Evolutionary conservation across 2,888 invertebrate species (phyloP).

Genomic region (Agrotis clavis): DNA sequence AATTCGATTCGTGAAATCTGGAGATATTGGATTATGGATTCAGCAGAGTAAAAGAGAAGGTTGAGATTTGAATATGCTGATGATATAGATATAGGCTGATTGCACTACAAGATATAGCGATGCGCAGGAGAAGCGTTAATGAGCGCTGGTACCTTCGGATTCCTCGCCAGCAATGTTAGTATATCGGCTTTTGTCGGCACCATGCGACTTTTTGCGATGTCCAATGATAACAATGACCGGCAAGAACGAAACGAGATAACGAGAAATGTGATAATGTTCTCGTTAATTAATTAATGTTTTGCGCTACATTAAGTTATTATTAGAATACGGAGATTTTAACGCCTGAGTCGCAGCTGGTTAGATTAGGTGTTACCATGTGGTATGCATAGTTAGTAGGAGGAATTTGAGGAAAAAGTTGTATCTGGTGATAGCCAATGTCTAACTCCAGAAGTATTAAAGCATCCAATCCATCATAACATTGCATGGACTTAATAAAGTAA

Average conservation of each 20-base stretch:
- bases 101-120: constrained; percentile 64
- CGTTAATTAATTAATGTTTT: constrained; percentile 69
- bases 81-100: constrained; percentile 69
- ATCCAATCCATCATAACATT: neutral
- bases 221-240: constrained; percentile 88
- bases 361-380: constrained; percentile 18
- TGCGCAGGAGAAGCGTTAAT: constrained; percentile 87
- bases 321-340: constrained; percentile 64
- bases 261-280: constrained; percentile 67
- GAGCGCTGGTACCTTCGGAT: constrained; percentile 87
- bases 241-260: constrained; percentile 66
- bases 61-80: constrained; percentile 38
- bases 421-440: neutral
- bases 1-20: constrained; percentile 41
- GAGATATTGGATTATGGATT: constrained; percentile 20
- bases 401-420: neutral
- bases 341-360: constrained; percentile 13
- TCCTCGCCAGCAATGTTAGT: constrained; percentile 85
- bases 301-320: constrained; percentile 66
- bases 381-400: neutral
- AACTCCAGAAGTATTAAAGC: neutral
- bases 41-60: neutral
- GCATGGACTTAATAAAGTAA: neutral
- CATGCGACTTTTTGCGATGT: constrained; percentile 88
- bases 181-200: constrained; percentile 89